phyloP scores from a whole-genome alignment of 1,140 invertebrate species.

The Ylistrum balloti region DNA sequence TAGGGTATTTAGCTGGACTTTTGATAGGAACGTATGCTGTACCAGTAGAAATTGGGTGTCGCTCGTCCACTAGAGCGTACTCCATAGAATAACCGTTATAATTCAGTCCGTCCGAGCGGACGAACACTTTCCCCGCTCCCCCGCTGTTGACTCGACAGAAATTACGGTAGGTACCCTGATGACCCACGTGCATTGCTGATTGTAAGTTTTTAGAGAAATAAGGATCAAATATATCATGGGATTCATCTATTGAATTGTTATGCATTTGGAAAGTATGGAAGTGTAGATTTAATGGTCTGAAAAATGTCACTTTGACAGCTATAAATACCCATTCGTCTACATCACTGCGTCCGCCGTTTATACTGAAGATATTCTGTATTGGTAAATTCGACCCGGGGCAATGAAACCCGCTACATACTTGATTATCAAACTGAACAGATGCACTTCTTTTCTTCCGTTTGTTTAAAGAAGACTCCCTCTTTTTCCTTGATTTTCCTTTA shows the following conservation, averaged over 20 bases:
- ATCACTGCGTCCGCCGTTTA: slow-evolving; percentile 25
- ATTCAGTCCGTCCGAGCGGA: slow-evolving; percentile 42
- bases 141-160: background rate
- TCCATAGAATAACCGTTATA: slow-evolving; percentile 7
- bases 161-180: background rate
- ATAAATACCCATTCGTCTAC: slow-evolving; percentile 43
- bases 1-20: background rate
- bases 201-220: background rate
- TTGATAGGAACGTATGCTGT: slow-evolving; percentile 39
- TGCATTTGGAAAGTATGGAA: slow-evolving; percentile 19
- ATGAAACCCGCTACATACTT: background rate
- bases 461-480: background rate
- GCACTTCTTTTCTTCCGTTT: background rate
- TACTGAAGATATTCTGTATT: slow-evolving; percentile 44
- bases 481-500: too few relatives aligned
- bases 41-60: background rate
- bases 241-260: background rate
- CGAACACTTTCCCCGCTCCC: slow-evolving; percentile 42
- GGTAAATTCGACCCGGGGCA: background rate
- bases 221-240: slow-evolving; percentile 14
- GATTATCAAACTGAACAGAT: background rate
- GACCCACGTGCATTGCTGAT: background rate
- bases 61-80: slow-evolving; percentile 42
- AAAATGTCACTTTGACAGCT: background rate
- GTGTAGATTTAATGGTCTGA: background rate